These are phyloP conservation scores for Synergus japonicus DNA, from an alignment of 2,888 invertebrate genomes.

Conservation along the genomic window DNA sequence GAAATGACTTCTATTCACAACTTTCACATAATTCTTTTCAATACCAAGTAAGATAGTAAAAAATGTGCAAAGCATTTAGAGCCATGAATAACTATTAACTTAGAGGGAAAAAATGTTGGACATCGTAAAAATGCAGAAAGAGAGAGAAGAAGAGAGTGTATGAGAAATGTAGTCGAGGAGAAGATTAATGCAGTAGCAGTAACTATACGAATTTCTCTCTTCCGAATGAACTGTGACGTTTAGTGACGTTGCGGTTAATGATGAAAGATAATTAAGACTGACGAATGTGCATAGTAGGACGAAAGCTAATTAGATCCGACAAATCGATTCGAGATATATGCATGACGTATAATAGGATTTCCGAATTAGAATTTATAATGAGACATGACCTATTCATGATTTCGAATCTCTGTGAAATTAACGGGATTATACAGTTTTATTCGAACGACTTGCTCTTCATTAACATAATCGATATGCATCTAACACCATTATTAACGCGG, in stretches of 20 bases:
- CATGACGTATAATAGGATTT: conserved; percentile 44
- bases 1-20: too few relatives aligned
- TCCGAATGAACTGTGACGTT: background rate
- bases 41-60: too few relatives aligned
- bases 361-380: conserved; percentile 48
- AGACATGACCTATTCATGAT: conserved; percentile 42
- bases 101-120: too few relatives aligned
- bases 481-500: background rate
- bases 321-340: conserved; percentile 42
- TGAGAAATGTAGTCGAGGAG: background rate
- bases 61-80: too few relatives aligned
- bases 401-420: conserved; percentile 46
- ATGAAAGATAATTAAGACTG: conserved; percentile 44
- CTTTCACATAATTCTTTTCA: too few relatives aligned
- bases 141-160: background rate
- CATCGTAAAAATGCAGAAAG: too few relatives aligned
- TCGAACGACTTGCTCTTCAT: background rate
- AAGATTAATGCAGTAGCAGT: background rate
- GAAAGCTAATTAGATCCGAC: conserved; percentile 44
- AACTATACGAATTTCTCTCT: background rate
- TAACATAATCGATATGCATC: conserved; percentile 35
- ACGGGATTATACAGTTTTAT: conserved; percentile 36
- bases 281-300: conserved; percentile 42
- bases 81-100: too few relatives aligned
- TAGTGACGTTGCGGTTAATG: conserved; percentile 25